Percentiles rank a stretch among this genome's conserved stretches.
These are phyloP conservation scores for Oreochromis aureus DNA, from an alignment of 2,113 vertebrate species.

Conservation along the genomic window DNA sequence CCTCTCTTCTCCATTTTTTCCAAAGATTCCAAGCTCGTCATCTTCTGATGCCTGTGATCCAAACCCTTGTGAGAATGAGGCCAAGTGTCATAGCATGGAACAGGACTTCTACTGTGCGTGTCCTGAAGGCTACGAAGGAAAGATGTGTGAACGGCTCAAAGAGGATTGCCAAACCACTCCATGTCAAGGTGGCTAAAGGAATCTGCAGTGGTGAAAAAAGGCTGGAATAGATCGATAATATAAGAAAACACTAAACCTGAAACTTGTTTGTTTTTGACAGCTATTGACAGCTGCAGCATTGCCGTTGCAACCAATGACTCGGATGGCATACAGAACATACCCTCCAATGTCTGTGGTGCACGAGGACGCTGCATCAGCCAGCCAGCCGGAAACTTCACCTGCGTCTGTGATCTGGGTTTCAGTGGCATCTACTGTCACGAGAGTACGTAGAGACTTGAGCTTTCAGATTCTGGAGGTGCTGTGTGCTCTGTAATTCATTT, in stretches of 20 bases:
- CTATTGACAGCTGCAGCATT: slow-evolving; percentile 90
- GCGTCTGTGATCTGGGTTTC: slow-evolving; percentile 87
- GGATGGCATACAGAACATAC: slow-evolving; percentile 71
- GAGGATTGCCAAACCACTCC: slow-evolving; percentile 80
- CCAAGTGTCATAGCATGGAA: slow-evolving; percentile 83
- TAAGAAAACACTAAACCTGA: too few species aligned
- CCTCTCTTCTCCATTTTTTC: background rate
- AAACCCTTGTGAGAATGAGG: slow-evolving; percentile 87
- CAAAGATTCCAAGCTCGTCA: slow-evolving; percentile 70
- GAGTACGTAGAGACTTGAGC: slow-evolving; percentile 73
- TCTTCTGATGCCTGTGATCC: slow-evolving; percentile 80
- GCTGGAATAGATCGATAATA: fast-evolving
- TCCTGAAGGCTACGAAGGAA: slow-evolving; percentile 84
- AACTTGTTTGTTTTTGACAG: slow-evolving; percentile 52
- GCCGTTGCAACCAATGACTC: slow-evolving; percentile 79
- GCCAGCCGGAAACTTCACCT: slow-evolving; percentile 88
- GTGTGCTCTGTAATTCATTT: background rate
- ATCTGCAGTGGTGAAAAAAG: fast-evolving
- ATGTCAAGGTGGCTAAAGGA: slow-evolving; percentile 79
- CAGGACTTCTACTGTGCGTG: slow-evolving; percentile 94
- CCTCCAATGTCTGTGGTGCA: slow-evolving; percentile 86
- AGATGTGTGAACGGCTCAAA: slow-evolving; percentile 85
- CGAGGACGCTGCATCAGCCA: slow-evolving; percentile 87
- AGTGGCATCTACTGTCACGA: slow-evolving; percentile 94
- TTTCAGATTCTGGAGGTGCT: background rate